phyloP scores from a whole-genome alignment of 2,113 vertebrate species.

The Clarias magur region DNA sequence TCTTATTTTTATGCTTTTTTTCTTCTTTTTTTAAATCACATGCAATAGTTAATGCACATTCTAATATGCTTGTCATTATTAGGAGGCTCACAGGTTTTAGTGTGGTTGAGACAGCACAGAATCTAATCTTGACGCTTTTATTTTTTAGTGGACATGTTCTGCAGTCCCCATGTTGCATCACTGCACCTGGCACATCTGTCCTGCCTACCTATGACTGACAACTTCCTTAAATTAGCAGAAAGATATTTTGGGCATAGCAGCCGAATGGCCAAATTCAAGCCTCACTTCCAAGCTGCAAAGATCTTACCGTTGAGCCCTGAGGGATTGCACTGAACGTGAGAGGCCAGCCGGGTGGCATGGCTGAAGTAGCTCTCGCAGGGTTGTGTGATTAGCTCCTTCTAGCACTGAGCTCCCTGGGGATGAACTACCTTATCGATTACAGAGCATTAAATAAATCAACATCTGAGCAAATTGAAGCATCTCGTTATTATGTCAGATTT shows the following conservation, averaged over 20 bases:
- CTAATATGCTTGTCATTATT: background rate
- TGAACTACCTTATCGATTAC: constrained; percentile 28
- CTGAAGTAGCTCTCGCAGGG: constrained; percentile 11
- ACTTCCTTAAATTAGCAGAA: background rate
- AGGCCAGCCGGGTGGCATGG: constrained; percentile 7
- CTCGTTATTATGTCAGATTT: constrained; percentile 46
- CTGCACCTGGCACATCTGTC: background rate
- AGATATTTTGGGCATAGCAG: constrained; percentile 6
- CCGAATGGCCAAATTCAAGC: background rate
- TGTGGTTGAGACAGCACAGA: background rate
- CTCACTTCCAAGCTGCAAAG: constrained; percentile 11
- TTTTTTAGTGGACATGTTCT: constrained; percentile 7
- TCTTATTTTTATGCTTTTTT: background rate
- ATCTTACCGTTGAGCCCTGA: constrained; percentile 18
- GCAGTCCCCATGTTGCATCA: constrained; percentile 18
- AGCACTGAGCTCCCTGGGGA: constrained; percentile 14
- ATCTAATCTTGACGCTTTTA: constrained; percentile 7
- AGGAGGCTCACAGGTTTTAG: background rate
- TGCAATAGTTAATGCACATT: background rate
- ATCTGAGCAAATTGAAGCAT: constrained; percentile 29
- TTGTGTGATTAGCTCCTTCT: constrained; percentile 39
- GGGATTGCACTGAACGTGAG: background rate
- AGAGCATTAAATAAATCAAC: constrained; percentile 38
- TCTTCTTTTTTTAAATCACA: background rate
- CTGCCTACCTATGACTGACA: constrained; percentile 2